Conservation (phyloP, 2,888 invertebrate genomes). For the Trypoxylon attenuatum region DNA sequence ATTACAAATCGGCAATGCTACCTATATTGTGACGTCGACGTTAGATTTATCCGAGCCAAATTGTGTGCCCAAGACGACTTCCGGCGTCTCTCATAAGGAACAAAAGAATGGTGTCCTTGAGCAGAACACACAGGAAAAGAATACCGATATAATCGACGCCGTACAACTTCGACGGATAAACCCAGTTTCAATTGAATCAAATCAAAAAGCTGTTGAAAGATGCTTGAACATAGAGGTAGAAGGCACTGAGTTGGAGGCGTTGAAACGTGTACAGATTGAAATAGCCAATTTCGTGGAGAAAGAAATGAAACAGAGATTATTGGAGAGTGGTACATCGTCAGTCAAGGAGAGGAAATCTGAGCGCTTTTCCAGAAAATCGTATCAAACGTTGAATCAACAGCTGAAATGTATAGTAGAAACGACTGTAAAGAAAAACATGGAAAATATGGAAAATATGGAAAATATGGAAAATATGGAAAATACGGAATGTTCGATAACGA, state of each 20-base stretch:
- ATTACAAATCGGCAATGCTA: constrained; percentile 63
- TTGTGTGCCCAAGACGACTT: constrained; percentile 31
- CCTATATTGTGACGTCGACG: constrained; percentile 67
- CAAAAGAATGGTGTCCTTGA: constrained; percentile 41
- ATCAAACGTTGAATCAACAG: constrained; percentile 59
- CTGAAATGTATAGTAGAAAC: constrained; percentile 67
- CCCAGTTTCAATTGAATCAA: constrained; percentile 39
- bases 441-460: constrained; percentile 48
- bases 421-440: constrained; percentile 66
- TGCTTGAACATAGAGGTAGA: constrained; percentile 70
- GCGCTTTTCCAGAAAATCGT: constrained; percentile 10
- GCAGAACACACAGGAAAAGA: constrained; percentile 56
- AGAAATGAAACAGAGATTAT: constrained; percentile 59
- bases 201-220: constrained; percentile 57
- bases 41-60: constrained; percentile 56
- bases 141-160: constrained; percentile 69
- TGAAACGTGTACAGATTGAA: constrained; percentile 64
- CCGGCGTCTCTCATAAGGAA: constrained; percentile 29
- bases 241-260: constrained; percentile 61
- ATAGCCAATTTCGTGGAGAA: constrained; percentile 65
- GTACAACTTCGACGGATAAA: constrained; percentile 65
- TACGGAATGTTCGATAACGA: neutral
- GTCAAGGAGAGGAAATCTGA: constrained; percentile 6
- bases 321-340: constrained; percentile 1
- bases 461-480: neutral